phyloP scores from a whole-genome alignment of 2,113 vertebrate species.

The Hirundichthys speculiger region DNA sequence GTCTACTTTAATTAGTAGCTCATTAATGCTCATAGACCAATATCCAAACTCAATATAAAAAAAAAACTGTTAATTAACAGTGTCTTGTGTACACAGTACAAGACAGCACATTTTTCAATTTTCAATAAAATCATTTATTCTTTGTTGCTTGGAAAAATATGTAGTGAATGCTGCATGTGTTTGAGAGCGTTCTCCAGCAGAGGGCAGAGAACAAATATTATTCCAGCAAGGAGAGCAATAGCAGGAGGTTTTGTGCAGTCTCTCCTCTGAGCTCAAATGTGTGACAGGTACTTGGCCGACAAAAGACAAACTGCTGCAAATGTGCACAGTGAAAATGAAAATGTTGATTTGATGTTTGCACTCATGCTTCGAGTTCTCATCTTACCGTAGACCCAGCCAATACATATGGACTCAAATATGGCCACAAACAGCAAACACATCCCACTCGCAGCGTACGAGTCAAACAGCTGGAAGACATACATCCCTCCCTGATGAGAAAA shows the following conservation, averaged over 20 bases:
- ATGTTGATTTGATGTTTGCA: background rate
- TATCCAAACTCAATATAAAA: too few species aligned
- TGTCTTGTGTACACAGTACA: too few species aligned
- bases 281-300: too few species aligned
- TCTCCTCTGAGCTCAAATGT: conserved; percentile 14
- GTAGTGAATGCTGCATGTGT: conserved; percentile 29
- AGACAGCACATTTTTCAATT: too few species aligned
- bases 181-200: conserved; percentile 72
- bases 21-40: background rate
- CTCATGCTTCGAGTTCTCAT: background rate
- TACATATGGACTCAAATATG: conserved; percentile 97
- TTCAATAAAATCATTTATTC: too few species aligned
- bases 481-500: conserved; percentile 88
- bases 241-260: background rate
- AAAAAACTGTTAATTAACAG: too few species aligned
- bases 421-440: conserved; percentile 99
- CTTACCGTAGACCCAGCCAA: conserved; percentile 98
- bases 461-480: conserved; percentile 98
- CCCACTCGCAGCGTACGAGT: conserved; percentile 95
- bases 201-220: conserved; percentile 70
- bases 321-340: conserved; percentile 7
- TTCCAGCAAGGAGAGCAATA: conserved; percentile 11
- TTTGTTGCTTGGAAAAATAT: background rate
- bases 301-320: too few species aligned
- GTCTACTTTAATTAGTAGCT: background rate